These are phyloP conservation scores for Dicyrtoma fusca DNA, from an alignment of 2,888 invertebrate species.

Conservation along the genomic window DNA sequence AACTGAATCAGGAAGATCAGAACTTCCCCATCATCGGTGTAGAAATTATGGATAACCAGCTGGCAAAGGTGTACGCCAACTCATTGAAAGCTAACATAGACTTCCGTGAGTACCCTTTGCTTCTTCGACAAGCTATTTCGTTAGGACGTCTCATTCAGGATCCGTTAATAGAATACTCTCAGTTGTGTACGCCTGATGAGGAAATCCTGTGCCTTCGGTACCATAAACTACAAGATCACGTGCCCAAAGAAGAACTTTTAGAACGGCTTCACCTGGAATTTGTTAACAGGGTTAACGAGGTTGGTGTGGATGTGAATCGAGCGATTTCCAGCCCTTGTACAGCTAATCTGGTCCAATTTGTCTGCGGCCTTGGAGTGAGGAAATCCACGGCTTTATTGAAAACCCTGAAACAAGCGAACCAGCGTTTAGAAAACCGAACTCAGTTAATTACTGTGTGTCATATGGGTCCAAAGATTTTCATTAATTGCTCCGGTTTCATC, in stretches of 20 bases:
- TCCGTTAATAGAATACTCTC: conserved; percentile 93
- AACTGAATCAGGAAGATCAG: conserved; percentile 74
- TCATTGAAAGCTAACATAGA: conserved; percentile 84
- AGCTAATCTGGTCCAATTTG: conserved; percentile 88
- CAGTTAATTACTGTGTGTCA: conserved; percentile 94
- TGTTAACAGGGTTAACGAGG: conserved; percentile 95
- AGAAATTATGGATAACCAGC: conserved; percentile 90
- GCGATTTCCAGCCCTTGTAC: conserved; percentile 88
- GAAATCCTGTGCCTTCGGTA: conserved; percentile 93
- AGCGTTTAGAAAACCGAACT: conserved; percentile 89
- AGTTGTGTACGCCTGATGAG: conserved; percentile 92
- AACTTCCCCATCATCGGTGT: conserved; percentile 85
- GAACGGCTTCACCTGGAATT: conserved; percentile 83
- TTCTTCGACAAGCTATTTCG: conserved; percentile 90
- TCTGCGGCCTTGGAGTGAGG: conserved; percentile 94
- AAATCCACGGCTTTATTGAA: conserved; percentile 87
- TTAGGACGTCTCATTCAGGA: conserved; percentile 91
- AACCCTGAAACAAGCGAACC: conserved; percentile 86
- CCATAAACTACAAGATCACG: conserved; percentile 73
- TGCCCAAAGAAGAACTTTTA: conserved; percentile 79
- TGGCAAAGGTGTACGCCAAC: conserved; percentile 89
- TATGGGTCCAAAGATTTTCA: conserved; percentile 98
- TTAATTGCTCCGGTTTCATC: conserved; percentile 98
- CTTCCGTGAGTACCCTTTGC: conserved; percentile 88
- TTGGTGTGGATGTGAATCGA: conserved; percentile 95